These are phyloP conservation scores for Pheucticus melanocephalus DNA, from an alignment of 2,113 vertebrate genomes.

Conservation along the genomic window DNA sequence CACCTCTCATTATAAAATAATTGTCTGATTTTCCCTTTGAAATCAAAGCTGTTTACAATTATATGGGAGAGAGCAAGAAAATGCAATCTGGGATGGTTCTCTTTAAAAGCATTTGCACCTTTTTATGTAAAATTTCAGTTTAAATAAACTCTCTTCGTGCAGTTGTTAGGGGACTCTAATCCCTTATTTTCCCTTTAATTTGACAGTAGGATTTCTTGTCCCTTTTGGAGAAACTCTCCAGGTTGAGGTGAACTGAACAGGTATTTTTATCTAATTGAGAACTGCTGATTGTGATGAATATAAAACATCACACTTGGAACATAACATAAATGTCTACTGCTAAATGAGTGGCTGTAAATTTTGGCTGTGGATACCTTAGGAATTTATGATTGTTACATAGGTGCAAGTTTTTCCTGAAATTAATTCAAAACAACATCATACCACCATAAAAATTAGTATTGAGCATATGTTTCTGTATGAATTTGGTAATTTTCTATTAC, in stretches of 20 bases:
- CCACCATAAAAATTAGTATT: neutral
- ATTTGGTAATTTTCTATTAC: neutral
- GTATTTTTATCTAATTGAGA: neutral
- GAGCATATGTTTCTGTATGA: neutral
- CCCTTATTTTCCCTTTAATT: neutral
- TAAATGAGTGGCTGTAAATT: neutral
- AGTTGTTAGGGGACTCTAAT: neutral
- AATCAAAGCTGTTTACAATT: constrained; percentile 67
- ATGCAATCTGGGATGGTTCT: constrained; percentile 13
- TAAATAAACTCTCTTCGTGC: neutral
- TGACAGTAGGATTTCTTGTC: neutral
- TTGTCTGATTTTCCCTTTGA: constrained; percentile 64
- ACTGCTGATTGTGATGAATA: neutral
- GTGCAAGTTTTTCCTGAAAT: neutral
- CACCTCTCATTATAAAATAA: constrained; percentile 66
- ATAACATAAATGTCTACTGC: neutral
- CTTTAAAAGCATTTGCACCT: constrained; percentile 48
- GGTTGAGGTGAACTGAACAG: neutral
- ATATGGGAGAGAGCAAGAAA: constrained; percentile 36
- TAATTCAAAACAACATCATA: neutral
- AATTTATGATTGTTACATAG: neutral
- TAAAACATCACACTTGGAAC: neutral
- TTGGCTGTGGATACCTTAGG: neutral
- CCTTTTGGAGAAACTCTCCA: neutral
- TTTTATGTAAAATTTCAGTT: constrained; percentile 37